A percentile compares a stretch with the other conserved stretches of the same genome.
Evolutionary conservation across 2,888 invertebrate genomes (phyloP).

Genomic region (Napeogenes inachia): DNA sequence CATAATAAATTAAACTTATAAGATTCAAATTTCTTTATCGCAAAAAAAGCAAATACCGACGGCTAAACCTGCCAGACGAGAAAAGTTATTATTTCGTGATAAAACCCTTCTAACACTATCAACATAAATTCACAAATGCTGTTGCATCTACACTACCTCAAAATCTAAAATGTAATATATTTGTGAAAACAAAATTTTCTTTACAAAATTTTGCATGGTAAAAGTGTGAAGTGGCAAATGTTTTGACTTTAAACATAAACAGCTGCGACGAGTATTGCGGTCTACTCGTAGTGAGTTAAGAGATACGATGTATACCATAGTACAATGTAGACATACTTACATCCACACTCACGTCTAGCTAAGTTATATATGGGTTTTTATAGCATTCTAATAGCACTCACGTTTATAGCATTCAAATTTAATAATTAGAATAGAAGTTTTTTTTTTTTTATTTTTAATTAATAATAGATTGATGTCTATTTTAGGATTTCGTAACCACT

Average conservation of each 20-base stretch:
- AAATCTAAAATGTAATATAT: not conserved
- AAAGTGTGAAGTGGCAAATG: slow-evolving; percentile 8
- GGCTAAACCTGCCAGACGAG: too few species aligned
- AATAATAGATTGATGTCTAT: too few species aligned
- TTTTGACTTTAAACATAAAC: slow-evolving; percentile 13
- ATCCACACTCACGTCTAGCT: not conserved
- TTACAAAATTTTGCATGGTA: not conserved
- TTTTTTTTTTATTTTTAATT: too few species aligned
- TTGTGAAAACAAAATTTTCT: not conserved
- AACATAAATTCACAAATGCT: too few species aligned
- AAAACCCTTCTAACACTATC: too few species aligned
- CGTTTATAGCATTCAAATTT: not conserved
- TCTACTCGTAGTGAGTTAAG: not conserved
- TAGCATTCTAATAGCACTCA: not conserved
- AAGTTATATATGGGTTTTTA: not conserved
- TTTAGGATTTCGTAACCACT: too few species aligned
- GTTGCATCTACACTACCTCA: not conserved
- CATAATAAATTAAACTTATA: too few species aligned
- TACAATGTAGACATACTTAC: too few species aligned
- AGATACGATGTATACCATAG: not conserved
- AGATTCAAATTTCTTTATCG: too few species aligned
- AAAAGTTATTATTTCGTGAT: too few species aligned
- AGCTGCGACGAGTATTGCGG: slow-evolving; percentile 2
- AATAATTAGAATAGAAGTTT: not conserved
- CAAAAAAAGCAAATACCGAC: too few species aligned